A percentile compares a stretch with the other conserved stretches of the same genome.
Evolutionary conservation across 1,140 invertebrate species (phyloP).

Genomic region (Melipona quadrifasciata): DNA sequence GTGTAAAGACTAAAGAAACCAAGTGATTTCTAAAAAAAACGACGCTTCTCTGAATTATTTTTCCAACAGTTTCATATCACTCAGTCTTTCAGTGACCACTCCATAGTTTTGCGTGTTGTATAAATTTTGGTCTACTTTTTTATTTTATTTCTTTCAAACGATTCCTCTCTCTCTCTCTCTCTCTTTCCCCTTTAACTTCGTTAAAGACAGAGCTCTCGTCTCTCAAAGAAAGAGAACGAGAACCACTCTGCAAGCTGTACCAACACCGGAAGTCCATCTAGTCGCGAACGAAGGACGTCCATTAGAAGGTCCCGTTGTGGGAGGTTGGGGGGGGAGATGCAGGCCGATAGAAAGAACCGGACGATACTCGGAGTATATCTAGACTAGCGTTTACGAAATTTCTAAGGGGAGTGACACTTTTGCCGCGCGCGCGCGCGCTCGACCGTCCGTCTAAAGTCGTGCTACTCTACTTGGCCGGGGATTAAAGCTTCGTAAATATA

Average conservation of each 20-base stretch:
- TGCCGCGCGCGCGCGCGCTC: background rate
- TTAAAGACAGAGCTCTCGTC: background rate
- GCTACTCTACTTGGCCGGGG: conserved; percentile 9
- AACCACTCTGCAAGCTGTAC: background rate
- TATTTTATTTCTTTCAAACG: too few species aligned
- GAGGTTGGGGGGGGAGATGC: too few species aligned
- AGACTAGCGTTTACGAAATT: conserved; percentile 25
- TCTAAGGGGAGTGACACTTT: conserved; percentile 37
- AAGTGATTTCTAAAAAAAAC: too few species aligned
- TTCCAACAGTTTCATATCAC: too few species aligned
- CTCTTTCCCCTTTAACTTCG: too few species aligned
- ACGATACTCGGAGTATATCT: background rate
- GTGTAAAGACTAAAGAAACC: too few species aligned
- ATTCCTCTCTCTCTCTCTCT: too few species aligned
- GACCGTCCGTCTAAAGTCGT: background rate
- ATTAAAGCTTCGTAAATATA: conserved; percentile 53
- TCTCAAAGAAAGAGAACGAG: background rate
- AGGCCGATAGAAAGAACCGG: background rate
- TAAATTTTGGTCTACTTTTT: too few species aligned
- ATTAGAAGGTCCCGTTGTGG: background rate
- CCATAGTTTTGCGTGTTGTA: too few species aligned
- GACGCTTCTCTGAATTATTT: too few species aligned
- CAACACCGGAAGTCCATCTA: background rate
- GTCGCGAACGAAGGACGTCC: background rate
- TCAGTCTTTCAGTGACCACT: too few species aligned